phyloP scores from a whole-genome alignment of 2,797 vertebrate species.

The Sebastes iracundus region DNA sequence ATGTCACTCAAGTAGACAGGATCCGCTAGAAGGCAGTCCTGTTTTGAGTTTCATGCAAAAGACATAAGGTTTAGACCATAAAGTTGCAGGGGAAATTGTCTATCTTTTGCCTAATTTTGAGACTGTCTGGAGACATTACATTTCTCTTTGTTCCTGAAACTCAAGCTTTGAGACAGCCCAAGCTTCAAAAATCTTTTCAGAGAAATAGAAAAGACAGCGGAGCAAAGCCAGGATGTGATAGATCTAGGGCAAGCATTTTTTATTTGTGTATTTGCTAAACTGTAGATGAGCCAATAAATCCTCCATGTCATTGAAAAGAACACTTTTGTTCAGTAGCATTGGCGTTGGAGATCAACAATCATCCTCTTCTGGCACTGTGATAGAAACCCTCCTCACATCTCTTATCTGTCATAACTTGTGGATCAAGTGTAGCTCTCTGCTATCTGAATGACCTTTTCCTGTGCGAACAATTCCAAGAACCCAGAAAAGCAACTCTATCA shows the following conservation, averaged over 20 bases:
- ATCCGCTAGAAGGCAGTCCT: background rate
- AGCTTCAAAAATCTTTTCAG: background rate
- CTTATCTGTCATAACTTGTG: constrained; percentile 4
- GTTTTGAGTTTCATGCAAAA: background rate
- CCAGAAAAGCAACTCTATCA: constrained; percentile 3
- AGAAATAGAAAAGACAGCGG: background rate
- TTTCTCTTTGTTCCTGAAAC: background rate
- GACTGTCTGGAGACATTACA: background rate
- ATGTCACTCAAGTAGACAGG: background rate
- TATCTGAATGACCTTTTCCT: constrained; percentile 20
- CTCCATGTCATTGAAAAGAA: background rate
- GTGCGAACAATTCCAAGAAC: constrained; percentile 9
- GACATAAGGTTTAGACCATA: background rate
- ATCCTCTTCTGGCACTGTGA: background rate
- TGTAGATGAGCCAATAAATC: constrained; percentile 8
- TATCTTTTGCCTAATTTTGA: background rate
- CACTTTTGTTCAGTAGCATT: background rate
- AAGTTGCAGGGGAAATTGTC: background rate
- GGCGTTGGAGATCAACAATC: background rate
- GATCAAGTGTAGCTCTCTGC: constrained; percentile 16
- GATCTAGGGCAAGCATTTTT: background rate
- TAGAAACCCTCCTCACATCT: background rate
- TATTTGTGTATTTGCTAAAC: background rate
- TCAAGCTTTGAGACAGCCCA: background rate
- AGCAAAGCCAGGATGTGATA: background rate